Evolutionary conservation across 2,797 vertebrate species (phyloP).

Genomic region (Anguilla obscura): DNA sequence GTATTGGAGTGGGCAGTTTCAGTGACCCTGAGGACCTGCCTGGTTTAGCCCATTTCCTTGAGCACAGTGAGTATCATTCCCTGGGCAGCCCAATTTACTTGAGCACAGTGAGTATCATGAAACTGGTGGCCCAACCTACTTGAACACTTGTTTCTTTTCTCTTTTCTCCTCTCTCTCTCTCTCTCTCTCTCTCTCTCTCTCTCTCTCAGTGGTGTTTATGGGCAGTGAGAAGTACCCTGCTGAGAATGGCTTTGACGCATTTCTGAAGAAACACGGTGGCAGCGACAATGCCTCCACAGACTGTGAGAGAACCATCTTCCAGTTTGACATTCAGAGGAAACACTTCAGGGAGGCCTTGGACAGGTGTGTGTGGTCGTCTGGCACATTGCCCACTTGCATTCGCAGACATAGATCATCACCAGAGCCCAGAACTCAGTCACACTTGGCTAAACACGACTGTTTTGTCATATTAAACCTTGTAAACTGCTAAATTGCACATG

Average conservation of each 20-base stretch:
- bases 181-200: not conserved
- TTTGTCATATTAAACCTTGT: not conserved
- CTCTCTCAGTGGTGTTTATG: constrained; percentile 91
- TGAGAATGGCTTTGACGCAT: constrained; percentile 94
- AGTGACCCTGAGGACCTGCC: constrained; percentile 92
- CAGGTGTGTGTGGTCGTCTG: constrained; percentile 74
- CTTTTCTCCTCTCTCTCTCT: constrained; percentile 21
- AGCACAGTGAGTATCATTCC: constrained; percentile 85
- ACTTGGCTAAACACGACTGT: not conserved
- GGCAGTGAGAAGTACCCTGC: constrained; percentile 94
- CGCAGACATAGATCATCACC: not conserved
- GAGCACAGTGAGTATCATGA: constrained; percentile 81
- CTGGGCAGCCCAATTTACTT: not conserved
- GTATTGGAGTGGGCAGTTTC: constrained; percentile 93
- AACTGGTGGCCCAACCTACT: not conserved
- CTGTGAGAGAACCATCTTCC: constrained; percentile 92
- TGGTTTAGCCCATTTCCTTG: constrained; percentile 95
- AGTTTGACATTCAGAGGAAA: constrained; percentile 93
- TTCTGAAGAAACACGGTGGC: constrained; percentile 94
- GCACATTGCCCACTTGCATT: not conserved
- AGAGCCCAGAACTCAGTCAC: not conserved
- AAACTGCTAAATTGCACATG: not conserved
- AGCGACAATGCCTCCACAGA: constrained; percentile 95
- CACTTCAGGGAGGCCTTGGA: constrained; percentile 93
- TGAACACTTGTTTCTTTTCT: not conserved